Evolutionary conservation across 2,797 vertebrate species (phyloP).

Genomic region (Anniella stebbinsi): DNA sequence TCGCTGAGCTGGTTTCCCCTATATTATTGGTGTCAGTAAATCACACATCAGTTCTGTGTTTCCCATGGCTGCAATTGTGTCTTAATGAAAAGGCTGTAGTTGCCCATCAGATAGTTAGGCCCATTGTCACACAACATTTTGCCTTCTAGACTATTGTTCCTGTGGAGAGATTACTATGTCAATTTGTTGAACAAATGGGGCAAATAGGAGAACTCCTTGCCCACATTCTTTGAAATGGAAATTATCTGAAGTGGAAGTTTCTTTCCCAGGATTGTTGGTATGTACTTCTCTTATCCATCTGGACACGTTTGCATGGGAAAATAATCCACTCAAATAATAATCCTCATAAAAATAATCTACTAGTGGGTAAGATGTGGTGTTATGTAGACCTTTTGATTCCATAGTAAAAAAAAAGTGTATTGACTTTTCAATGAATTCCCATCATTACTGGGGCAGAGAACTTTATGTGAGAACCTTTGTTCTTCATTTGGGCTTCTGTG

Average conservation of each 20-base stretch:
- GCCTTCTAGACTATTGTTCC: not conserved
- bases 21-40: not conserved
- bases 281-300: not conserved
- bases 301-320: not conserved
- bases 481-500: not conserved
- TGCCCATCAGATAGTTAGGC: not conserved
- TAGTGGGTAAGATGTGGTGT: not conserved
- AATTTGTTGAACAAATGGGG: not conserved
- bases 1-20: not conserved
- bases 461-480: not conserved
- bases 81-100: not conserved
- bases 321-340: no score
- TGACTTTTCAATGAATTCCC: not conserved
- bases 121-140: not conserved
- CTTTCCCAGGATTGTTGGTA: not conserved
- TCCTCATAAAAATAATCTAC: not conserved
- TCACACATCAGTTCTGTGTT: not conserved
- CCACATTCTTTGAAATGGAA: constrained; percentile 15
- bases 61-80: not conserved
- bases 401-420: not conserved
- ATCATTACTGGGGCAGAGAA: not conserved
- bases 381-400: not conserved
- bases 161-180: not conserved
- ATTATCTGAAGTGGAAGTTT: not conserved
- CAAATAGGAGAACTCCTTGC: not conserved